Evolutionary conservation across 2,797 vertebrate genomes (phyloP).

Genomic region (Galago senegalensis): DNA sequence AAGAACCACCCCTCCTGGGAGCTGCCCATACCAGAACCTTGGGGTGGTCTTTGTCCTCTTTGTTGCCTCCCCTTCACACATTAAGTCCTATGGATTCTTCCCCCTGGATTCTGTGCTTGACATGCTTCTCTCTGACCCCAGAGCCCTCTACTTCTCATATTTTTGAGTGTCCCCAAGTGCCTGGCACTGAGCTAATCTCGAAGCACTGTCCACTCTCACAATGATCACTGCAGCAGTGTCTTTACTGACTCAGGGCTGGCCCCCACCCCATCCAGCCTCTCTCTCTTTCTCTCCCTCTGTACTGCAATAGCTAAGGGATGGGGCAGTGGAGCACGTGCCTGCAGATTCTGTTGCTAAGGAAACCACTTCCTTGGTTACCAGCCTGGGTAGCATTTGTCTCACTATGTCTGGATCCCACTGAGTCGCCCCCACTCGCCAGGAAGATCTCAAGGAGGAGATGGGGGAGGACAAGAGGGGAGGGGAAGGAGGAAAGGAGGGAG

Average conservation of each 20-base stretch:
- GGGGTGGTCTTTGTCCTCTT: neutral
- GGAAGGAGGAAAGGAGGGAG: neutral
- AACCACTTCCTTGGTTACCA: constrained; percentile 86
- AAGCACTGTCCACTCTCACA: neutral
- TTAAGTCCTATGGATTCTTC: neutral
- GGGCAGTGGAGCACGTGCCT: constrained; percentile 45
- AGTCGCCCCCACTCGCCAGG: constrained; percentile 61
- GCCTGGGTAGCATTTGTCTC: constrained; percentile 79
- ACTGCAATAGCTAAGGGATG: constrained; percentile 54
- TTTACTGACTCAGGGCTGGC: no score
- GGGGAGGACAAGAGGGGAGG: neutral
- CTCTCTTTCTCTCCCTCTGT: neutral
- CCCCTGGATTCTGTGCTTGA: neutral
- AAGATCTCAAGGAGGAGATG: constrained; percentile 8
- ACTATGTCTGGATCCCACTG: constrained; percentile 70
- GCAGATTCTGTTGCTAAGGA: constrained; percentile 84
- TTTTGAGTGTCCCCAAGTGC: neutral
- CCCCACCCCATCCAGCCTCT: neutral
- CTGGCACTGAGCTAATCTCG: neutral
- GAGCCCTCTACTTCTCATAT: neutral
- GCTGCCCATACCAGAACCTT: neutral
- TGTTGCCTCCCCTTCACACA: neutral
- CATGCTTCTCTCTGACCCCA: neutral
- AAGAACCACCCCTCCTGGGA: neutral
- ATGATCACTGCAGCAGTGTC: neutral